A percentile compares a stretch with the other conserved stretches of the same genome.
phyloP scores from a whole-genome alignment of 2,888 invertebrate species.

The Drosophila falleni region DNA sequence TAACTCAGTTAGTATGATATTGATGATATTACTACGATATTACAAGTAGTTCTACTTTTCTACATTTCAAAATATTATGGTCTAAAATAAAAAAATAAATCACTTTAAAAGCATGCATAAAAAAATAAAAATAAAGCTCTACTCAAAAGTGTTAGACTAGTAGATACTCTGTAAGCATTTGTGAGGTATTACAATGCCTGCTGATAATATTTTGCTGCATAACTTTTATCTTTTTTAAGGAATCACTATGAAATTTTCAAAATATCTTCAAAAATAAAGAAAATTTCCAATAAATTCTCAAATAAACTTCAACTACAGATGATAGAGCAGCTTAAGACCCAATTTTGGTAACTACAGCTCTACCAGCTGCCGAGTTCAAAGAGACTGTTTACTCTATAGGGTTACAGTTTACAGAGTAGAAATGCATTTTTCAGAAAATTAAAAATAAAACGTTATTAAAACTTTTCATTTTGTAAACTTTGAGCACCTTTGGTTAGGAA shows the following conservation, averaged over 20 bases:
- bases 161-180: neutral
- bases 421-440: neutral
- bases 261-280: neutral
- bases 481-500: constrained; percentile 90
- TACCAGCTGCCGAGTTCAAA: neutral
- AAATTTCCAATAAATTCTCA: neutral
- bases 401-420: neutral
- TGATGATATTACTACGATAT: constrained; percentile 14
- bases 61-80: too few relatives aligned
- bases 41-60: neutral
- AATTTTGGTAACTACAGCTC: neutral
- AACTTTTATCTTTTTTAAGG: neutral
- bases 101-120: constrained; percentile 2
- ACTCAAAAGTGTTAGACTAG: neutral
- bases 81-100: neutral
- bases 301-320: neutral
- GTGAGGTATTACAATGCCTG: neutral
- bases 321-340: neutral
- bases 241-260: neutral
- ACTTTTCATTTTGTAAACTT: neutral
- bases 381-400: neutral
- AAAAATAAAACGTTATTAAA: neutral
- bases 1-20: constrained; percentile 15
- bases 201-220: neutral
- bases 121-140: neutral